These are phyloP conservation scores for Drosophila formosana DNA, from an alignment of 2,888 invertebrate genomes.

Conservation along the genomic window DNA sequence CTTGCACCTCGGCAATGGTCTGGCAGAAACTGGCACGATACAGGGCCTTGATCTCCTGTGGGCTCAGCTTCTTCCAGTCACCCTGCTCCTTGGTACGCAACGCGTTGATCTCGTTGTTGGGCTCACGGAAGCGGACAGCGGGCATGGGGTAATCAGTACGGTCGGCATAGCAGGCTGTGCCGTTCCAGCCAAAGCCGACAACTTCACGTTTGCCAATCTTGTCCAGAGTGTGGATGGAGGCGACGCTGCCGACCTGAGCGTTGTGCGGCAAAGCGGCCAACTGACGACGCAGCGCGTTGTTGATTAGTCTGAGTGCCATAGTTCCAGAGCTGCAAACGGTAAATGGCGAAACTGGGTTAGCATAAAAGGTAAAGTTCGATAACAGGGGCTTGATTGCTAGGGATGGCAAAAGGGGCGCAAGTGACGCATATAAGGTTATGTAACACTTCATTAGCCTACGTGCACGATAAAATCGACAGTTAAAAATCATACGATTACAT, in stretches of 20 bases:
- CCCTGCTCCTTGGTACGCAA: conserved; percentile 97
- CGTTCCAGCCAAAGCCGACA: conserved; percentile 96
- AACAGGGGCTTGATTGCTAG: not conserved
- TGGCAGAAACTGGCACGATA: conserved; percentile 97
- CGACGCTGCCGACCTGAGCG: conserved; percentile 79
- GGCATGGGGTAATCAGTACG: conserved; percentile 94
- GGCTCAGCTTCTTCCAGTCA: conserved; percentile 96
- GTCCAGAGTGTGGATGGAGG: conserved; percentile 83
- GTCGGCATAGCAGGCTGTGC: conserved; percentile 92
- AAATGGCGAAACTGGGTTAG: not conserved
- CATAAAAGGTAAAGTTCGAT: not conserved
- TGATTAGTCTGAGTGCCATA: conserved; percentile 83
- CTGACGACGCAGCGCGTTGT: conserved; percentile 78
- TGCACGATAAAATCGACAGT: conserved; percentile 19
- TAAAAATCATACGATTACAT: conserved; percentile 3
- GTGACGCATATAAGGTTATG: conserved; percentile 67
- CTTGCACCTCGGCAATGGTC: conserved; percentile 96
- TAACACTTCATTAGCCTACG: conserved; percentile 43
- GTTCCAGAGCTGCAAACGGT: conserved; percentile 45
- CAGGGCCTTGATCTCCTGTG: conserved; percentile 96
- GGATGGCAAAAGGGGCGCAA: conserved; percentile 1
- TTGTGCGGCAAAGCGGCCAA: conserved; percentile 74
- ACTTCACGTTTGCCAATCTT: conserved; percentile 94
- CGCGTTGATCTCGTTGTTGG: conserved; percentile 90
- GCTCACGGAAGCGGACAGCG: conserved; percentile 92